Evolutionary conservation across 2,797 vertebrate genomes (phyloP).

Genomic region (Enoplosus armatus): DNA sequence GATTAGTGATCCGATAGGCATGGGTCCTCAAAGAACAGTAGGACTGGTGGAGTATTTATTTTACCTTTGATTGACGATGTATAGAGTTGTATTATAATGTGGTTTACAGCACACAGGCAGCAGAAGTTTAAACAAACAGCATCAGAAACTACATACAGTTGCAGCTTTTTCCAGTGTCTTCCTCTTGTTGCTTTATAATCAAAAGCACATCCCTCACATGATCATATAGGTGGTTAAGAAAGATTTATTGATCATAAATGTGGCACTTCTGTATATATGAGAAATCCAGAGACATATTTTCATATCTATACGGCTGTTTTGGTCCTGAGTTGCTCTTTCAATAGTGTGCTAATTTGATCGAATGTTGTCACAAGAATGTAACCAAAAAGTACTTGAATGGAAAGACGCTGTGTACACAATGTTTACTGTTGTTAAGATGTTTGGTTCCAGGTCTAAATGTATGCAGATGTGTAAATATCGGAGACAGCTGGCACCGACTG

Average conservation of each 20-base stretch:
- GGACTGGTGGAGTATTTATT: slow-evolving; percentile 29
- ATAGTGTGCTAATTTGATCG: slow-evolving; percentile 4
- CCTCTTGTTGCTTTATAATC: slow-evolving; percentile 40
- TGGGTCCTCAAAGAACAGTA: not conserved
- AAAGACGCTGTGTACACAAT: slow-evolving; percentile 34
- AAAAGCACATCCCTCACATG: slow-evolving; percentile 35
- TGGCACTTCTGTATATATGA: slow-evolving; percentile 44
- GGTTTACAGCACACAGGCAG: slow-evolving; percentile 26
- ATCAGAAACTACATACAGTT: not conserved
- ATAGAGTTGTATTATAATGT: slow-evolving; percentile 14
- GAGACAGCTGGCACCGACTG: slow-evolving; percentile 35
- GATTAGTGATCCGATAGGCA: not conserved
- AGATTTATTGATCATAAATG: not conserved
- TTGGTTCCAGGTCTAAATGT: slow-evolving; percentile 58
- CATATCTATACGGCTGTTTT: slow-evolving; percentile 32
- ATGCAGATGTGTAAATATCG: slow-evolving; percentile 57
- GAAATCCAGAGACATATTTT: slow-evolving; percentile 64
- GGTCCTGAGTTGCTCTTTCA: slow-evolving; percentile 29
- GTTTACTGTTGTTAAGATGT: slow-evolving; percentile 48
- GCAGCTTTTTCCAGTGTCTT: slow-evolving; percentile 54
- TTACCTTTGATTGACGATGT: slow-evolving; percentile 22
- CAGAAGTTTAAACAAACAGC: slow-evolving; percentile 26
- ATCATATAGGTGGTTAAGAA: not conserved
- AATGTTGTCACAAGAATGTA: slow-evolving; percentile 6
- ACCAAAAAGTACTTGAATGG: slow-evolving; percentile 62